Percentiles rank a stretch among this genome's conserved stretches.
Evolutionary conservation across 2,888 invertebrate species (phyloP).

Genomic region (Tetranychus piercei): DNA sequence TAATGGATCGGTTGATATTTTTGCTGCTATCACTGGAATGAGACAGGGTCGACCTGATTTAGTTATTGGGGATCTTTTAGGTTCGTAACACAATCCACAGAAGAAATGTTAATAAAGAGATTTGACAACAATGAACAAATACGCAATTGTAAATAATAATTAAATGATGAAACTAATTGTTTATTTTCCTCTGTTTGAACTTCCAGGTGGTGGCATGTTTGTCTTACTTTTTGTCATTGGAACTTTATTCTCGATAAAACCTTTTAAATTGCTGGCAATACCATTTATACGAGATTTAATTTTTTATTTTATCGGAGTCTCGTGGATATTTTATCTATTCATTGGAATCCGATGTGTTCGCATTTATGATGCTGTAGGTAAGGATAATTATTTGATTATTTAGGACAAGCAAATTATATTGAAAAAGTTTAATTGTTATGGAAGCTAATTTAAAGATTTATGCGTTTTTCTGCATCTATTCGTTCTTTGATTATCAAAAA

Average conservation of each 20-base stretch:
- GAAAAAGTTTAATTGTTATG: too few relatives aligned
- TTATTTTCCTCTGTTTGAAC: not conserved
- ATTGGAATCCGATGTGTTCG: not conserved
- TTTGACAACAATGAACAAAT: not conserved
- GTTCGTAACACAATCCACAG: slow-evolving; percentile 24
- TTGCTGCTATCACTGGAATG: slow-evolving; percentile 42
- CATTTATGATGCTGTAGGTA: slow-evolving; percentile 13
- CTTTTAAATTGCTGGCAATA: slow-evolving; percentile 37
- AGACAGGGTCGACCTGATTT: slow-evolving; percentile 31
- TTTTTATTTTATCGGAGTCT: slow-evolving; percentile 33
- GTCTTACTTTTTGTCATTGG: slow-evolving; percentile 44
- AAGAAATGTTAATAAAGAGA: not conserved
- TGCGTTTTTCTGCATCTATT: too few relatives aligned
- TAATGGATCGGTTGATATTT: slow-evolving; percentile 50
- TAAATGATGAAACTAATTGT: not conserved
- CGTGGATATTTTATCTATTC: slow-evolving; percentile 15
- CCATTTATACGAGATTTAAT: slow-evolving; percentile 39
- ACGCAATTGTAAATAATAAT: not conserved
- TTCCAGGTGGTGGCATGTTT: slow-evolving; percentile 43
- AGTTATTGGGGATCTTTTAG: slow-evolving; percentile 34
- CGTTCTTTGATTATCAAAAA: not conserved
- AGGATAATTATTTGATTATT: too few relatives aligned
- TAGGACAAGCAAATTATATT: not conserved
- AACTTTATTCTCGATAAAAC: slow-evolving; percentile 39
- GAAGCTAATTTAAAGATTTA: too few relatives aligned